phyloP scores from a whole-genome alignment of 1,140 invertebrate species.

The Caenorhabditis brenneri region DNA sequence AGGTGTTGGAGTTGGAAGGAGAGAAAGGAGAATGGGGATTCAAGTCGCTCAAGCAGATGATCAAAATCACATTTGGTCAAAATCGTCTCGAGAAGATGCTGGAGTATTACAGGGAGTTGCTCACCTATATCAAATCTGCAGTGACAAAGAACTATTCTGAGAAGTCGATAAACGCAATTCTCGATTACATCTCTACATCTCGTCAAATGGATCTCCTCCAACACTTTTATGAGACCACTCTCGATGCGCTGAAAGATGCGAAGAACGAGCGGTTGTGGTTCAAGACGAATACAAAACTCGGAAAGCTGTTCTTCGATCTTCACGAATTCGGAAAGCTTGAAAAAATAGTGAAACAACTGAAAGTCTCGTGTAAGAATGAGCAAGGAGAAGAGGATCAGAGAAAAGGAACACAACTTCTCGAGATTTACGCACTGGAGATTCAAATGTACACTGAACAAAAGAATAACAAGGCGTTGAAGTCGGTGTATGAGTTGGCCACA shows the following conservation, averaged over 20 bases:
- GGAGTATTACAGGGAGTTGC: constrained; percentile 89
- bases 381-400: constrained; percentile 99
- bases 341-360: constrained; percentile 94
- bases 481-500: constrained; percentile 94
- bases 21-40: constrained; percentile 99
- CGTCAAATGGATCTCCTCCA: constrained; percentile 94
- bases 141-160: constrained; percentile 99
- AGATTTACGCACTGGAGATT: constrained; percentile 98
- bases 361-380: constrained; percentile 96
- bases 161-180: constrained; percentile 98
- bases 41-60: constrained; percentile 99
- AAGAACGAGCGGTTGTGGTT: constrained; percentile 99
- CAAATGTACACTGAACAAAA: constrained; percentile 99
- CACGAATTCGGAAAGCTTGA: constrained; percentile 91
- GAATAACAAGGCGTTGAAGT: constrained; percentile 97
- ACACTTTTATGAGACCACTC: constrained; percentile 98
- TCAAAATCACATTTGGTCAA: constrained; percentile 98
- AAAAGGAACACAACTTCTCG: constrained; percentile 90
- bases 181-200: constrained; percentile 95
- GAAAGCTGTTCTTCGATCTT: constrained; percentile 96
- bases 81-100: constrained; percentile 95
- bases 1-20: constrained; percentile 82
- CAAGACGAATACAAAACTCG: constrained; percentile 98
- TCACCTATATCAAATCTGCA: constrained; percentile 93
- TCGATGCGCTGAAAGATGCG: constrained; percentile 95